phyloP scores from a whole-genome alignment of 1,140 invertebrate genomes.

The Ceratina japonica region DNA sequence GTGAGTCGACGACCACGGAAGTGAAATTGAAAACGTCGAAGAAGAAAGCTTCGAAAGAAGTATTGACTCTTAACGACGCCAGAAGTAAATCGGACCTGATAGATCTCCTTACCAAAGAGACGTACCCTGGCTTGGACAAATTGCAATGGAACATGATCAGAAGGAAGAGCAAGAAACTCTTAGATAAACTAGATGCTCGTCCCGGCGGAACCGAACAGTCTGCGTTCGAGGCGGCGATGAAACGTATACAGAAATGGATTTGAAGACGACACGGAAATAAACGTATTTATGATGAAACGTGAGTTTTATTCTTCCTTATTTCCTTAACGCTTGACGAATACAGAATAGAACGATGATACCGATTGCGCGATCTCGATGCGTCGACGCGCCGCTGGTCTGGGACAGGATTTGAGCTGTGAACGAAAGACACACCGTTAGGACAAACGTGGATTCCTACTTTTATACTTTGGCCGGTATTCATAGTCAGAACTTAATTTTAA shows the following conservation, averaged over 20 bases:
- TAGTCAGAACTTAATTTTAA: too few species aligned
- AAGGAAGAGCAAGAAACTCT: conserved; percentile 58
- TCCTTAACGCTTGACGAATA: background rate
- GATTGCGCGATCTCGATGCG: background rate
- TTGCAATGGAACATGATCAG: conserved; percentile 67
- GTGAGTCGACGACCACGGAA: background rate
- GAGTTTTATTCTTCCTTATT: background rate
- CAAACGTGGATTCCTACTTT: background rate
- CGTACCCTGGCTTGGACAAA: conserved; percentile 64
- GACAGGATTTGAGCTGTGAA: conserved; percentile 49
- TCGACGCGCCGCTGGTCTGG: background rate
- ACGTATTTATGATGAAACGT: background rate
- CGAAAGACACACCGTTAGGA: background rate
- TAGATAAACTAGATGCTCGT: conserved; percentile 52
- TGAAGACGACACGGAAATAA: background rate
- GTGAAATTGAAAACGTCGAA: background rate
- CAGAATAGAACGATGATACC: background rate
- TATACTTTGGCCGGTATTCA: too few species aligned
- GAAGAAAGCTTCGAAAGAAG: background rate
- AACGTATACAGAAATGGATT: conserved; percentile 32
- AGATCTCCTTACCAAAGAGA: conserved; percentile 54
- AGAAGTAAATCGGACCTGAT: conserved; percentile 59
- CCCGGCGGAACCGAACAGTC: conserved; percentile 34
- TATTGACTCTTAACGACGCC: conserved; percentile 35
- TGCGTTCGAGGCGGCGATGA: conserved; percentile 43